Conservation (phyloP, 2,888 invertebrate genomes). For the Agonopterix alstromeriana region DNA sequence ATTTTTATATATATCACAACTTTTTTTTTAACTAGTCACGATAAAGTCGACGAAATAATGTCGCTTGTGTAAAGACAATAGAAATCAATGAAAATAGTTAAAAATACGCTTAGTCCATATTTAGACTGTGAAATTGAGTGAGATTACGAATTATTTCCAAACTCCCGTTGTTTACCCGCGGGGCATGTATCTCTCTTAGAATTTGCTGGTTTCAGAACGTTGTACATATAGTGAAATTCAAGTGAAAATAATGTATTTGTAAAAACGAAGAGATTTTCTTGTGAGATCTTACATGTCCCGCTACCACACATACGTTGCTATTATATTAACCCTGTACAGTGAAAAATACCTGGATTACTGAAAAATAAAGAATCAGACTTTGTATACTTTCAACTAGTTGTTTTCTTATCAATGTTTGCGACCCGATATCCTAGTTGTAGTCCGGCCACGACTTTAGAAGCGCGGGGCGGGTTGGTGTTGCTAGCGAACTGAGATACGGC, state of each 20-base stretch:
- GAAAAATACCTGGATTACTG: slow-evolving; percentile 40
- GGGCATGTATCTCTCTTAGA: slow-evolving; percentile 18
- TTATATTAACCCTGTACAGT: slow-evolving; percentile 40
- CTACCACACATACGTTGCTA: slow-evolving; percentile 8
- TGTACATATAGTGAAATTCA: slow-evolving; percentile 53
- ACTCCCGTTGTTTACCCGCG: slow-evolving; percentile 4
- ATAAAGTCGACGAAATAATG: too few species aligned
- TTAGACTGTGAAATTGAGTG: slow-evolving; percentile 24
- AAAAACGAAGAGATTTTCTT: slow-evolving; percentile 10
- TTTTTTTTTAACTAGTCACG: too few species aligned
- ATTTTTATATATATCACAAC: too few species aligned
- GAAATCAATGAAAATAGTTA: too few species aligned
- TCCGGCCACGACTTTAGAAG: too few species aligned
- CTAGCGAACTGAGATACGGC: too few species aligned
- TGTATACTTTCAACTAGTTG: slow-evolving; percentile 50
- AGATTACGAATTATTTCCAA: slow-evolving; percentile 17
- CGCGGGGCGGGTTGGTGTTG: too few species aligned
- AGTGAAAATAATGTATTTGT: slow-evolving; percentile 21
- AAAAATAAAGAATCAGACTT: slow-evolving; percentile 65
- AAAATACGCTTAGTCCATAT: neutral
- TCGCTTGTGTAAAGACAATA: too few species aligned
- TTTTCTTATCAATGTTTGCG: slow-evolving; percentile 2
- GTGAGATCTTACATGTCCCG: slow-evolving; percentile 22
- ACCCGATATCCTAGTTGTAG: too few species aligned
- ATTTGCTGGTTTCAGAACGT: slow-evolving; percentile 25